phyloP scores from a whole-genome alignment of 30 jellyfish, hydroid and myxozoan species.

The Hydractinia symbiolongicarpus region DNA sequence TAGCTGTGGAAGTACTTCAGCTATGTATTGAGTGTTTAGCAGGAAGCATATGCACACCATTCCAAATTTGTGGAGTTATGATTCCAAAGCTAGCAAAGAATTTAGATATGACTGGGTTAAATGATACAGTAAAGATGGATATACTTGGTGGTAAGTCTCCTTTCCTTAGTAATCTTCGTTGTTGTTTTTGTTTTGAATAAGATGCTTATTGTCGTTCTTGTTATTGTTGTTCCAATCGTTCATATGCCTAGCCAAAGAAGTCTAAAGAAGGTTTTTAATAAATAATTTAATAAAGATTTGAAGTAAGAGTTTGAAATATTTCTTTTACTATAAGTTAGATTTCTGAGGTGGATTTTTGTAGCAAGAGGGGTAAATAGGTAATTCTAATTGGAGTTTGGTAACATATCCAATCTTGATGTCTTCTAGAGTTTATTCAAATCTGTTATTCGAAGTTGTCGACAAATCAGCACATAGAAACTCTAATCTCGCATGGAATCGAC shows the following conservation, averaged over 20 bases:
- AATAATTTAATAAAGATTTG: no score
- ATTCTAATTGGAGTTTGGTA: no score
- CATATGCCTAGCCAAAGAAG: no score
- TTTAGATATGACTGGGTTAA: constrained; percentile 31
- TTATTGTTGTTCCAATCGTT: no score
- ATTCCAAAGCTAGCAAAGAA: constrained; percentile 64
- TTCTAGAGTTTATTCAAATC: constrained; percentile 39
- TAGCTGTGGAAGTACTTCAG: constrained; percentile 40
- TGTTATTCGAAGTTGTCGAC: constrained; percentile 32
- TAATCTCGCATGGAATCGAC: constrained; percentile 57
- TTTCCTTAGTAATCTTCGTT: background rate
- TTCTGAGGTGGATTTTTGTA: no score
- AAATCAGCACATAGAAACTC: constrained; percentile 29
- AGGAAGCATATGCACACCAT: constrained; percentile 30
- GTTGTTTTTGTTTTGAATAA: no score
- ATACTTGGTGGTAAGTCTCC: constrained; percentile 38
- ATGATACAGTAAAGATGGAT: constrained; percentile 35
- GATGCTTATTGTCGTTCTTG: no score
- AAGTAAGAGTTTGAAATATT: no score
- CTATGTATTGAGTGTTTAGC: constrained; percentile 37
- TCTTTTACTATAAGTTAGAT: no score
- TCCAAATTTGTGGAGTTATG: constrained; percentile 69
- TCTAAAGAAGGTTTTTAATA: no score
- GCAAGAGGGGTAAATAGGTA: no score
- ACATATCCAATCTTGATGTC: no score